Percentiles rank a stretch among this genome's conserved stretches.
Evolutionary conservation across 1,140 invertebrate species (phyloP).

Genomic region (Tetramorium simillimum): DNA sequence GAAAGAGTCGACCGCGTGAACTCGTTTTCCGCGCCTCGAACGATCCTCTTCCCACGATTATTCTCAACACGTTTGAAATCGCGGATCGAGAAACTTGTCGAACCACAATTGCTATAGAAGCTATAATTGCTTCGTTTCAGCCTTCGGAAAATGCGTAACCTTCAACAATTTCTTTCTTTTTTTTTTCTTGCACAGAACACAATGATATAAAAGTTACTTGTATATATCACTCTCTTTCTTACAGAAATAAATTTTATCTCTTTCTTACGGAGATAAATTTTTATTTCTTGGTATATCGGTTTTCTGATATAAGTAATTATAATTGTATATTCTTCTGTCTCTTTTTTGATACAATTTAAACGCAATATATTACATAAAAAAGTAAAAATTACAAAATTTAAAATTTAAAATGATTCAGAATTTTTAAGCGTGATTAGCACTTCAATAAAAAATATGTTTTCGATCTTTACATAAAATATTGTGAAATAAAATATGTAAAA

Average conservation of each 20-base stretch:
- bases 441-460: neutral
- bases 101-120: no score
- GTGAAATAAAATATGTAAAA: neutral
- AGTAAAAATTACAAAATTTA: neutral
- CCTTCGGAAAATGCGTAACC: neutral
- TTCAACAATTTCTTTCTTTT: neutral
- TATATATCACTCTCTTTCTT: neutral
- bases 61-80: neutral
- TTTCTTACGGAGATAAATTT: neutral
- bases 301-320: neutral
- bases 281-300: neutral
- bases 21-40: constrained; percentile 9
- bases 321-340: neutral
- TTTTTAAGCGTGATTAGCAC: neutral
- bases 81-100: neutral
- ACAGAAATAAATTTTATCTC: neutral
- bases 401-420: neutral
- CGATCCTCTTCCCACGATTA: constrained; percentile 17
- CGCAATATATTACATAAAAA: neutral
- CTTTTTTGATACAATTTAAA: neutral
- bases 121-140: neutral
- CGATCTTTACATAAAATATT: neutral
- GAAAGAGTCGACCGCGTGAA: constrained; percentile 34
- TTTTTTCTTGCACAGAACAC: neutral
- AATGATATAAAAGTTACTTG: neutral